Percentiles rank a stretch among this genome's conserved stretches.
phyloP scores from a whole-genome alignment of 23 tunicate genomes.

The Trididemnum nubilum region DNA sequence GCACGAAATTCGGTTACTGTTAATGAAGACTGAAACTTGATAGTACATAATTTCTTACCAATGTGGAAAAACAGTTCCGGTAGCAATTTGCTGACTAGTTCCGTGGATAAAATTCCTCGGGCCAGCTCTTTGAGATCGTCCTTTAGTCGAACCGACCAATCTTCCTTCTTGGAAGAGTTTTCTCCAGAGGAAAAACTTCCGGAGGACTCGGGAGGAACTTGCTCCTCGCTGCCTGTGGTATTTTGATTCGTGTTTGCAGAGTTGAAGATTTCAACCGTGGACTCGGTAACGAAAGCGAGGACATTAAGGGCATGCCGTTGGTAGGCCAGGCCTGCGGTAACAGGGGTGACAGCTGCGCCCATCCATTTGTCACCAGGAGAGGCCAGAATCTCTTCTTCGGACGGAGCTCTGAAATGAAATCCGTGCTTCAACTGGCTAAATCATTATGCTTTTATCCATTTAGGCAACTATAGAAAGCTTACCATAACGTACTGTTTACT shows the following conservation, averaged over 20 bases:
- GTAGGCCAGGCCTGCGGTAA: conserved; percentile 45
- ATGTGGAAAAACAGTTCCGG: conserved; percentile 60
- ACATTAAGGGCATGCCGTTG: conserved; percentile 69
- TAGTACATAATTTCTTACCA: conserved; percentile 40
- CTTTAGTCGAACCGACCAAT: not conserved
- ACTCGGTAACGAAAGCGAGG: conserved; percentile 58
- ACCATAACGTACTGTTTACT: not conserved
- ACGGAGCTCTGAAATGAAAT: conserved; percentile 3
- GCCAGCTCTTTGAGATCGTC: not conserved
- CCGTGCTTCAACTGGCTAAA: too few relatives aligned
- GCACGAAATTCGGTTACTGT: too few relatives aligned
- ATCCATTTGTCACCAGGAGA: conserved; percentile 73
- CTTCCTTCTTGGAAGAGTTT: not conserved
- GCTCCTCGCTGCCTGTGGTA: not conserved
- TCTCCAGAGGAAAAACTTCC: not conserved
- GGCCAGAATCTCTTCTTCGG: conserved; percentile 49
- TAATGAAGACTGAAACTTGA: too few relatives aligned
- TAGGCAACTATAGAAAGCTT: too few relatives aligned
- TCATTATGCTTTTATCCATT: too few relatives aligned
- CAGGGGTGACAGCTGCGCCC: conserved; percentile 70
- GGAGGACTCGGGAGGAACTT: not conserved
- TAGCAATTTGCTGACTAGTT: conserved; percentile 41
- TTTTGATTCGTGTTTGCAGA: not conserved
- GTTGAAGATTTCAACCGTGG: conserved; percentile 48
- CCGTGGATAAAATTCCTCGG: conserved; percentile 25